Percentiles rank a stretch among this genome's conserved stretches.
These are phyloP conservation scores for Hartigia nigra DNA, from an alignment of 2,888 invertebrate genomes.

Conservation along the genomic window DNA sequence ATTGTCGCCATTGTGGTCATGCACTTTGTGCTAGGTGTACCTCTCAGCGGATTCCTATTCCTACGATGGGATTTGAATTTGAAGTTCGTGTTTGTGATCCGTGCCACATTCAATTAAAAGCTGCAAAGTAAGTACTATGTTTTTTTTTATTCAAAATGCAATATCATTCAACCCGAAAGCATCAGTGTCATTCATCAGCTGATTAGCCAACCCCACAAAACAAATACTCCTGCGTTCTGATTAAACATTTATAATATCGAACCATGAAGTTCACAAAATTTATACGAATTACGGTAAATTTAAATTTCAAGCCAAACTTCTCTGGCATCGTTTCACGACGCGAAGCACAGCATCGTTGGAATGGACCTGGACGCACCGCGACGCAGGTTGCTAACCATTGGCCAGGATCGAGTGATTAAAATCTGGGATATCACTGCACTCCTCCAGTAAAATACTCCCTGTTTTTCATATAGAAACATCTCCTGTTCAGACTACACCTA, in stretches of 20 bases:
- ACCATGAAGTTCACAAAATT: background rate
- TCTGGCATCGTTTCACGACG: slow-evolving; percentile 94
- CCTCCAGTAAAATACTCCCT: slow-evolving; percentile 55
- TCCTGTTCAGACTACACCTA: background rate
- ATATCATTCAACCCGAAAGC: background rate
- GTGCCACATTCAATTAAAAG: slow-evolving; percentile 85
- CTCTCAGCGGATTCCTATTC: slow-evolving; percentile 87
- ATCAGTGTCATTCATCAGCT: background rate
- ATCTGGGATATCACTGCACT: slow-evolving; percentile 87
- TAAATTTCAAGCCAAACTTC: slow-evolving; percentile 79
- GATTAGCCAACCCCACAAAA: background rate
- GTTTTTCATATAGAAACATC: slow-evolving; percentile 9
- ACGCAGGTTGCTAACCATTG: slow-evolving; percentile 90
- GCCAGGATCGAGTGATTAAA: slow-evolving; percentile 95
- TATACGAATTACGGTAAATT: background rate
- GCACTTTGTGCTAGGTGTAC: slow-evolving; percentile 96
- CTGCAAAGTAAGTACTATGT: slow-evolving; percentile 80
- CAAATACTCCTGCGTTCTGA: background rate
- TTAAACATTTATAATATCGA: background rate
- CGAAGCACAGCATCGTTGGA: slow-evolving; percentile 89
- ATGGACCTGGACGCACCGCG: slow-evolving; percentile 92
- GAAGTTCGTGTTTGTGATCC: slow-evolving; percentile 95
- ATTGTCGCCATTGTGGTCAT: slow-evolving; percentile 93
- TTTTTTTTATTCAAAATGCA: background rate
- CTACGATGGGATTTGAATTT: slow-evolving; percentile 98